Conservation (phyloP, 2,113 vertebrate genomes). For the Rhabdomys dilectus region DNA sequence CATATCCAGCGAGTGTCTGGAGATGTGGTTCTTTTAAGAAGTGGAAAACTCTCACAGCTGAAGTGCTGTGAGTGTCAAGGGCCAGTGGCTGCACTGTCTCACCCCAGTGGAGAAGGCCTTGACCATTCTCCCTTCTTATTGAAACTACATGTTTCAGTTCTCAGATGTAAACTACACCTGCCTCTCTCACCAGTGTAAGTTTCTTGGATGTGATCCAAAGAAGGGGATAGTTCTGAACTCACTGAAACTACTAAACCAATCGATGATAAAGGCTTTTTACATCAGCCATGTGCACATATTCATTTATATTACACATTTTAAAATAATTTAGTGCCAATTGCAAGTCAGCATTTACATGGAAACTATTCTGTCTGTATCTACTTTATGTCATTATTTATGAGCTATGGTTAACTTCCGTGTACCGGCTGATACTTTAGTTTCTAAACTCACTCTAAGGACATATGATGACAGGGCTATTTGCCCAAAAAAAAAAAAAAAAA, state of each 20-base stretch:
- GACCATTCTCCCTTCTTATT: background rate
- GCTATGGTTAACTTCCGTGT: conserved; percentile 20
- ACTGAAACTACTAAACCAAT: background rate
- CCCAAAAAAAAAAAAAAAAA: conserved; percentile 57
- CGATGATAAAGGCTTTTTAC: background rate
- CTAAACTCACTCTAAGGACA: conserved; percentile 64
- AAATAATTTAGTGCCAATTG: conserved; percentile 55
- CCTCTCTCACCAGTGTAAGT: background rate
- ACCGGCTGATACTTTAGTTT: conserved; percentile 75
- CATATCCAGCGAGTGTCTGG: background rate
- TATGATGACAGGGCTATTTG: conserved; percentile 52
- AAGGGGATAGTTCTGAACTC: conserved; percentile 39
- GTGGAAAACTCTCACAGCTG: background rate
- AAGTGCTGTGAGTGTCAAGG: background rate
- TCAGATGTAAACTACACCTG: background rate
- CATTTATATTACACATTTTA: conserved; percentile 29
- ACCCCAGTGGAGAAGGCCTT: background rate
- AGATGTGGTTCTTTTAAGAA: conserved; percentile 6
- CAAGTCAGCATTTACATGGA: conserved; percentile 46
- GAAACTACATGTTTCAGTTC: background rate
- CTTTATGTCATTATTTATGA: background rate
- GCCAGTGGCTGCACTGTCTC: background rate
- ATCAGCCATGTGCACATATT: background rate
- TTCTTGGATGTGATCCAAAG: background rate
- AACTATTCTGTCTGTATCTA: conserved; percentile 13